A percentile compares a stretch with the other conserved stretches of the same genome.
phyloP scores from a whole-genome alignment of 2,888 invertebrate species.

The Gari tellinella region DNA sequence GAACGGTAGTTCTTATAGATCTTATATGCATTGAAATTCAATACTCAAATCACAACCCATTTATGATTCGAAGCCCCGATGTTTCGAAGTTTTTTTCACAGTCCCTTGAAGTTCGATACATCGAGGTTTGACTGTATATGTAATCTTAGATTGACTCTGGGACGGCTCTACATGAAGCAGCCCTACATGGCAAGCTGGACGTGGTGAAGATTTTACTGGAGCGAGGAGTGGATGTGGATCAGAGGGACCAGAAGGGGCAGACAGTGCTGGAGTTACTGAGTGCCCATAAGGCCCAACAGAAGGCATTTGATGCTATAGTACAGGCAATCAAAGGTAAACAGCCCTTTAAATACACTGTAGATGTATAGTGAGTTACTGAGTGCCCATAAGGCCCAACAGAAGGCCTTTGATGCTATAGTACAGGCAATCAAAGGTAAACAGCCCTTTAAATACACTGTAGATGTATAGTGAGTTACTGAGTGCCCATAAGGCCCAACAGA shows the following conservation, averaged over 20 bases:
- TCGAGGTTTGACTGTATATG: no score
- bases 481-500: slow-evolving; percentile 90
- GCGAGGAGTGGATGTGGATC: slow-evolving; percentile 90
- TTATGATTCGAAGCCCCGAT: no score
- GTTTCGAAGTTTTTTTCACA: no score
- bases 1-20: no score
- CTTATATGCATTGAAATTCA: no score
- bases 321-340: slow-evolving; percentile 51
- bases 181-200: slow-evolving; percentile 94
- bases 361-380: slow-evolving; percentile 94
- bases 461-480: slow-evolving; percentile 94
- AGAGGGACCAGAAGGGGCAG: slow-evolving; percentile 91
- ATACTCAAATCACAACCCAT: no score
- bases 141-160: slow-evolving; percentile 92
- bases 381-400: slow-evolving; percentile 90
- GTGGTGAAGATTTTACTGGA: slow-evolving; percentile 93
- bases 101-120: no score
- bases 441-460: no score
- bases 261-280: slow-evolving; percentile 94
- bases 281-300: slow-evolving; percentile 90
- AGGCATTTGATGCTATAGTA: slow-evolving; percentile 51
- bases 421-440: slow-evolving; percentile 51
- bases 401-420: slow-evolving; percentile 51
- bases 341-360: no score
- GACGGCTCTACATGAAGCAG: slow-evolving; percentile 97